Conservation (phyloP, 2,888 invertebrate species). For the Pristionchus arcanus region DNA sequence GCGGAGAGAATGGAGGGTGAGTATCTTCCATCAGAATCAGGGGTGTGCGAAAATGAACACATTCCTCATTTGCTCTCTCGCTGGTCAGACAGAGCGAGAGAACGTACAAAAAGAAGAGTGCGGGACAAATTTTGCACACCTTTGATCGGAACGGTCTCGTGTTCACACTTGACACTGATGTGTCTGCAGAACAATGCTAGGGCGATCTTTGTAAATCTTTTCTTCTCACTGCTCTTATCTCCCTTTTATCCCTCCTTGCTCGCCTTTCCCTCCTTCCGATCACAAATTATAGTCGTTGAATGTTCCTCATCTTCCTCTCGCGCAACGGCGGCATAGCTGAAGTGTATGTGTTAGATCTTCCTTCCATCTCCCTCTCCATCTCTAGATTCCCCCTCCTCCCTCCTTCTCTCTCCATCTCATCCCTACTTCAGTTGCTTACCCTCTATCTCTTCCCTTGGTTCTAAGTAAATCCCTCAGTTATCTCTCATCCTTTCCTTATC, state of each 20-base stretch:
- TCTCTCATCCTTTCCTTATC: slow-evolving; percentile 16
- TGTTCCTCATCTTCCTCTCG: slow-evolving; percentile 1
- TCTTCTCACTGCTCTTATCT: neutral
- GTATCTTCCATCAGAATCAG: neutral
- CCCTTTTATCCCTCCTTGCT: slow-evolving; percentile 14
- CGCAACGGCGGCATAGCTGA: slow-evolving; percentile 8
- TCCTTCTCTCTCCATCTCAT: slow-evolving; percentile 24
- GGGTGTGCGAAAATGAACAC: too few relatives aligned
- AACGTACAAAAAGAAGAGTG: too few relatives aligned
- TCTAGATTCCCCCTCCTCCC: slow-evolving; percentile 53
- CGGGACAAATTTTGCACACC: too few relatives aligned
- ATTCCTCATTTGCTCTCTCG: too few relatives aligned
- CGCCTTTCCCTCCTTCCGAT: neutral
- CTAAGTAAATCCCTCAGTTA: slow-evolving; percentile 51
- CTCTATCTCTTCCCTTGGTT: slow-evolving; percentile 55
- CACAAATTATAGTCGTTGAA: slow-evolving; percentile 19
- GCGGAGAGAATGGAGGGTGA: slow-evolving; percentile 19
- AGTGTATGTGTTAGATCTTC: slow-evolving; percentile 38
- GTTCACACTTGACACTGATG: neutral
- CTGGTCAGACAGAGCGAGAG: too few relatives aligned
- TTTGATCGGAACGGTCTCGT: too few relatives aligned
- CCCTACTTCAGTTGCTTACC: slow-evolving; percentile 30
- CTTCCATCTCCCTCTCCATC: slow-evolving; percentile 44
- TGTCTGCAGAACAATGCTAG: neutral
- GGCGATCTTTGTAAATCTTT: slow-evolving; percentile 17